A percentile compares a stretch with the other conserved stretches of the same genome.
phyloP scores from a whole-genome alignment of 2,888 invertebrate genomes.

The Hypomecis atomaria region DNA sequence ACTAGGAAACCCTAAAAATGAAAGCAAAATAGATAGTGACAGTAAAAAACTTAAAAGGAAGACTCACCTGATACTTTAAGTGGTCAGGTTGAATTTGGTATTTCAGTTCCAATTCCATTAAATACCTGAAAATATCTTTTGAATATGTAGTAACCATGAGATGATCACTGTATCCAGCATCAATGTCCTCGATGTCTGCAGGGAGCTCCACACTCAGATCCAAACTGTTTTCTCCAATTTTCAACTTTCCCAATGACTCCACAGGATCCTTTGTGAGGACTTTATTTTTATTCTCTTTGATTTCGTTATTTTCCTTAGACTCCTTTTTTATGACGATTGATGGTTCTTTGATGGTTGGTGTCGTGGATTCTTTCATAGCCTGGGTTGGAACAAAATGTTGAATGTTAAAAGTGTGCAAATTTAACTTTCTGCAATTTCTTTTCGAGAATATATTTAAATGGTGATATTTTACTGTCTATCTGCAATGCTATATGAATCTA shows the following conservation, averaged over 20 bases:
- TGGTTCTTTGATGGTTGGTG: slow-evolving; percentile 59
- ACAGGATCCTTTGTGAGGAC: slow-evolving; percentile 59
- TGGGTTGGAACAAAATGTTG: slow-evolving; percentile 43
- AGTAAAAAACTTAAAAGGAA: too few relatives aligned
- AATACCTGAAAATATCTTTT: slow-evolving; percentile 94
- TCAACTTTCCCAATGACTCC: slow-evolving; percentile 70
- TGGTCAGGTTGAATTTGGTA: slow-evolving; percentile 87
- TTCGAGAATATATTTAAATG: too few relatives aligned
- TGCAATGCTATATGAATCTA: too few relatives aligned
- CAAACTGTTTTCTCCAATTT: slow-evolving; percentile 45
- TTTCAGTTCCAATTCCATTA: slow-evolving; percentile 89
- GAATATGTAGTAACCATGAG: slow-evolving; percentile 93
- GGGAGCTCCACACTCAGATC: slow-evolving; percentile 58
- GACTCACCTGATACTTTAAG: slow-evolving; percentile 86
- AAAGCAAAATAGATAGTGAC: too few relatives aligned
- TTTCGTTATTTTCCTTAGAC: slow-evolving; percentile 57
- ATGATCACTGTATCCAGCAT: slow-evolving; percentile 89
- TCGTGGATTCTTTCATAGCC: slow-evolving; percentile 69
- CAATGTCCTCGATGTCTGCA: slow-evolving; percentile 88
- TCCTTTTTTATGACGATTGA: slow-evolving; percentile 54
- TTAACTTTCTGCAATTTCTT: too few relatives aligned
- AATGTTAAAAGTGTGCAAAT: not conserved
- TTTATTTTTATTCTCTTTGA: slow-evolving; percentile 62
- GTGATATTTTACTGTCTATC: not conserved
- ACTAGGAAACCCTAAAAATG: too few relatives aligned